These are phyloP conservation scores for Lottia gigantea DNA, from an alignment of 2,888 invertebrate genomes.

Conservation along the genomic window DNA sequence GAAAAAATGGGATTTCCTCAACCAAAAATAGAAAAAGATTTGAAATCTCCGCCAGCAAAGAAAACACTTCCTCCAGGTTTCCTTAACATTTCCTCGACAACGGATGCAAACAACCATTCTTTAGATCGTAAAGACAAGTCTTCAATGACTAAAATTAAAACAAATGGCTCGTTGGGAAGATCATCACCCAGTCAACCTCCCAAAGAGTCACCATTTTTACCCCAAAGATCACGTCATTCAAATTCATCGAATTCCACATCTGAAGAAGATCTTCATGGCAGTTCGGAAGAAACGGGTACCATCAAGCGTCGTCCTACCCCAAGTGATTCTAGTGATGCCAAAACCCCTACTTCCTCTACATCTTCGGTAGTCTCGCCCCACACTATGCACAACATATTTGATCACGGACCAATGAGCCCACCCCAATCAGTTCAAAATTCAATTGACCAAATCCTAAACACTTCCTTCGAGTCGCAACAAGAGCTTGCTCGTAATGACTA, in stretches of 20 bases:
- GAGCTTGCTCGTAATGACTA: constrained; percentile 21
- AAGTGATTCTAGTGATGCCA: background rate
- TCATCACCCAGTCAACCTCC: constrained; percentile 58
- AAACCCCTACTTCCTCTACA: background rate
- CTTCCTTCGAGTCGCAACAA: constrained; percentile 28
- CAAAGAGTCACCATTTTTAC: constrained; percentile 52
- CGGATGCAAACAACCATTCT: constrained; percentile 11
- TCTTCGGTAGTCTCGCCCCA: constrained; percentile 3
- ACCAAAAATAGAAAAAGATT: constrained; percentile 10
- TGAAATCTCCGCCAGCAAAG: constrained; percentile 16
- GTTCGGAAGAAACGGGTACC: constrained; percentile 62
- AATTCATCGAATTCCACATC: constrained; percentile 55
- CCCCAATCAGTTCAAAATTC: constrained; percentile 22
- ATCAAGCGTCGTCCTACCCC: constrained; percentile 58
- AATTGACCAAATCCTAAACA: constrained; percentile 28
- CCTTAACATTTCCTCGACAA: constrained; percentile 29
- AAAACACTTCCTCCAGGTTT: constrained; percentile 35
- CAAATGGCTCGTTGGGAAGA: constrained; percentile 63
- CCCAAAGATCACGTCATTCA: constrained; percentile 51
- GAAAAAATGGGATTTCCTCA: constrained; percentile 26
- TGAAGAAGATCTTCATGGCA: constrained; percentile 57
- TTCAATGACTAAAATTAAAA: constrained; percentile 65
- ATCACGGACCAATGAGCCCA: constrained; percentile 13
- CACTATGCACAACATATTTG: background rate
- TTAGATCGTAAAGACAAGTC: constrained; percentile 32